Evolutionary conservation across 2,797 vertebrate genomes (phyloP), one percentile per base, ranked within the genome.

Genomic region (Dallia pectoralis): DNA sequence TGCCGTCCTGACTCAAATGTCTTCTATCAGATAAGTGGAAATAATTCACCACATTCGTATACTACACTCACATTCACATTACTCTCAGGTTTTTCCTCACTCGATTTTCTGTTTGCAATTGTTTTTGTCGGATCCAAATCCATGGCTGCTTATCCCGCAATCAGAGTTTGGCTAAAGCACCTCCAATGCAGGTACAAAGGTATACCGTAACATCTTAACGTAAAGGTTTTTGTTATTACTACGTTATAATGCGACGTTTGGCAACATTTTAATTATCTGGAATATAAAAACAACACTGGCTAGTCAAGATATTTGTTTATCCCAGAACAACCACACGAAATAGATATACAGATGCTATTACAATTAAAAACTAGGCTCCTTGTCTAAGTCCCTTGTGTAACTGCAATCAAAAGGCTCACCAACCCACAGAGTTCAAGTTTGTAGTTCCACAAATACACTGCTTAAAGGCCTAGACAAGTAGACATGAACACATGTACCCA

Each of bases 401-500:
- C 61, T 3, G 16, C 61, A 22, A 14, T 56, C 22, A 56, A 25
- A 9, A 22, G 22, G 6, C 27, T 48, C 25, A 30, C 51, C 27
- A 69, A 18, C 49, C 4, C 27, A 48, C 47, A 51, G 67, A 51
- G 27, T 25, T 69, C 48, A 51, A 32, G 48, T 47, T 30, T 29
- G 49, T 29, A 69, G 29, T 53, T 49, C 67, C 25, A 47, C 44
- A 29, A 29, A 27, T 48, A n/a, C 3, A 56, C 32, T 36, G 5
- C 29, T 18, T 18, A 63, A 4, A 14, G 12, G 16, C 16, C 7
- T 40, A 16, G n/a, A 62, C 61, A 40, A 8, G 36, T 48, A 66
- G 25, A 75, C 27, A 75, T 27, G 47, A 51, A 66, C 29, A 70
- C 51, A 59, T 44, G 33, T n/a, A 66, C 59, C 18, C 71, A 63